phyloP scores from a whole-genome alignment of 2,888 invertebrate species.

The Leptinotarsa rubiginosa region DNA sequence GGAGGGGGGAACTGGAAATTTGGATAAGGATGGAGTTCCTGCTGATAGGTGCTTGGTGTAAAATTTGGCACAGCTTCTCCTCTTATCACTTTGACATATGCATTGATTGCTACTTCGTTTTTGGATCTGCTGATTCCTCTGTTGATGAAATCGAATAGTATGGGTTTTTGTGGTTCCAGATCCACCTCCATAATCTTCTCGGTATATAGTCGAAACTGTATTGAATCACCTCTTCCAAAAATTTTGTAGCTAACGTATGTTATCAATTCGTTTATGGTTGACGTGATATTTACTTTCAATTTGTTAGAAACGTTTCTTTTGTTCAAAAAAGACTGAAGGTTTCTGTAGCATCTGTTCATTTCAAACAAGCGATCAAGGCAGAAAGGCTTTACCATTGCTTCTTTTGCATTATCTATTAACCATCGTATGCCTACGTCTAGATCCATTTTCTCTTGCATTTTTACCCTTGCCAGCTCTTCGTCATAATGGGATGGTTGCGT shows the following conservation, averaged over 20 bases:
- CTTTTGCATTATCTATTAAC: constrained; percentile 23
- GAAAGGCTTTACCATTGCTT: constrained; percentile 21
- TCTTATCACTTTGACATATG: constrained; percentile 4
- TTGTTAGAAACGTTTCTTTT: constrained; percentile 18
- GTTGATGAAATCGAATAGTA: constrained; percentile 16
- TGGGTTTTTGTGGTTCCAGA: constrained; percentile 26
- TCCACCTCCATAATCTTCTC: constrained; percentile 31
- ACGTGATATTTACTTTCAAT: constrained; percentile 16
- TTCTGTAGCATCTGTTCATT: constrained; percentile 29
- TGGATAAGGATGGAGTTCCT: background rate
- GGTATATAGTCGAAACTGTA: constrained; percentile 20
- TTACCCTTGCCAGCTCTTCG: background rate
- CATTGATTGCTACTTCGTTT: background rate
- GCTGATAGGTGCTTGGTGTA: background rate
- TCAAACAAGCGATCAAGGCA: constrained; percentile 19
- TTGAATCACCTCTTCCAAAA: constrained; percentile 12
- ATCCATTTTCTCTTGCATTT: background rate
- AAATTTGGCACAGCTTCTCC: constrained; percentile 3
- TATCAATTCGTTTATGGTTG: constrained; percentile 22
- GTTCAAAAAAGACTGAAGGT: constrained; percentile 3
- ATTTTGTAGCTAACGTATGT: constrained; percentile 27
- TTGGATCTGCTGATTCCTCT: background rate
- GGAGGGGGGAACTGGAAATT: background rate
- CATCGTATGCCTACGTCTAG: constrained; percentile 23
- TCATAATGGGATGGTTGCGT: background rate